Base-by-base conservation (phyloP, 2,888 invertebrate genomes). In the Acheta domesticus region DNA sequence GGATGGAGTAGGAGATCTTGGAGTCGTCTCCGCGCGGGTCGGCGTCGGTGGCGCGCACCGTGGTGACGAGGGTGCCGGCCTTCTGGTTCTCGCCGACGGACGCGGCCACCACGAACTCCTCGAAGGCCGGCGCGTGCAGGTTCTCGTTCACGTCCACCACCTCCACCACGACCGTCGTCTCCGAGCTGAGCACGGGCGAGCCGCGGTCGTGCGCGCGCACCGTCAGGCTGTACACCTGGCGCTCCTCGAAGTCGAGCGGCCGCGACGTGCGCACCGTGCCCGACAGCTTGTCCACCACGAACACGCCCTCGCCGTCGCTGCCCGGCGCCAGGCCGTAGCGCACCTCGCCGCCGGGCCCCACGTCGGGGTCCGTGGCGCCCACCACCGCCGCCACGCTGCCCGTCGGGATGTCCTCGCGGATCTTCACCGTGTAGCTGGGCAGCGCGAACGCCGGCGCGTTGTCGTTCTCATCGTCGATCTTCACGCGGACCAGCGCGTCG, bases 121-220 rank as follows among this genome's bases (percentile, higher is more conserved):
- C 90, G 87, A 98, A 98, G 83, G 89, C 89, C 1, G 98, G 97
- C 79, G 96, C 90, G 87, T 93, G 92, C 80, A 92, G 89, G 87
- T 98, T 98, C 88, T 98, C 98, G 88, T 98, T 96, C 21, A 98
- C 97, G 88, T 98, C 98, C 83, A 95, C 93, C 82, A 96, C 91
- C 87, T 97, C 96, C 79, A 98, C 91, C 78, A 93, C 91, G 62
- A 76, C 48, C 0, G 76, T 76, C 16, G 76, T 48, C 36, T 23
- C n/a, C 36, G 76, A 76, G 19, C 48, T 49, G 76, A 76, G 76
- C 19, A n/a, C 16, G 76, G 76, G 16, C 80, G 91, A 91, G 0
- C 97, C 98, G 50, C 92, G 91, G 88, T 98, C 98, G 77, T 91
- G 91, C 1, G 96, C 98, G 80, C 93, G 91, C 79, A 96, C 93